These are phyloP conservation scores for Ibycter americanus DNA, from an alignment of 2,797 vertebrate genomes.

Conservation along the genomic window DNA sequence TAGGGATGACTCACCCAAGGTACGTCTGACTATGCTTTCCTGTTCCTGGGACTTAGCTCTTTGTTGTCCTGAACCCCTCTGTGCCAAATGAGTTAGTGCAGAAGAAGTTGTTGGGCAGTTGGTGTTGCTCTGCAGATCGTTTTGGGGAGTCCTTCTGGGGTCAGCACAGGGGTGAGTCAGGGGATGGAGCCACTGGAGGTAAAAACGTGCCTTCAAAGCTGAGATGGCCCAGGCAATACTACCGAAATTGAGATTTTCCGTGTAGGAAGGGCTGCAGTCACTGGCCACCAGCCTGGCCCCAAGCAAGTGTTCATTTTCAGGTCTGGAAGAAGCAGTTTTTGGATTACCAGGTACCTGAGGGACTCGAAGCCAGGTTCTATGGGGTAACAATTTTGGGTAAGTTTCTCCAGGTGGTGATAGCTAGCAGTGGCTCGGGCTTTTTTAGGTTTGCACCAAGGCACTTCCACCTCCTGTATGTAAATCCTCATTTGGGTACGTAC, in stretches of 20 bases:
- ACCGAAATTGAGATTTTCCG: not conserved
- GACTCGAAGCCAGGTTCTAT: not conserved
- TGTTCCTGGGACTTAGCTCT: not conserved
- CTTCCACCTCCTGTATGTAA: not conserved
- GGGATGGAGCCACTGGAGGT: not conserved
- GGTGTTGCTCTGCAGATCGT: not conserved
- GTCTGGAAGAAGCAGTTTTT: not conserved
- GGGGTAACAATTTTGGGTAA: not conserved
- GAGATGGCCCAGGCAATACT: not conserved
- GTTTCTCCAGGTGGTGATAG: not conserved
- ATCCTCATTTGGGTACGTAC: not conserved
- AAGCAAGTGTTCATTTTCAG: not conserved
- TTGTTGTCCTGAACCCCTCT: not conserved
- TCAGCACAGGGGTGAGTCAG: not conserved
- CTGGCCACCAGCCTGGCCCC: fast-evolving
- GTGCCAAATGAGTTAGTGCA: not conserved
- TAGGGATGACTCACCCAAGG: not conserved
- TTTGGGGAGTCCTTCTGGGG: not conserved
- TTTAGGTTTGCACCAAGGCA: fast-evolving
- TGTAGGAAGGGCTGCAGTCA: not conserved
- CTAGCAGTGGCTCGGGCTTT: not conserved
- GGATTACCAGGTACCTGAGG: not conserved
- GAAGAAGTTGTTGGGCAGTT: fast-evolving
- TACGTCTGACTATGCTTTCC: not conserved
- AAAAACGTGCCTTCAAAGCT: not conserved